A percentile compares a stretch with the other conserved stretches of the same genome.
Evolutionary conservation across 2,888 invertebrate genomes (phyloP).

Genomic region (Pegoplata infirma): DNA sequence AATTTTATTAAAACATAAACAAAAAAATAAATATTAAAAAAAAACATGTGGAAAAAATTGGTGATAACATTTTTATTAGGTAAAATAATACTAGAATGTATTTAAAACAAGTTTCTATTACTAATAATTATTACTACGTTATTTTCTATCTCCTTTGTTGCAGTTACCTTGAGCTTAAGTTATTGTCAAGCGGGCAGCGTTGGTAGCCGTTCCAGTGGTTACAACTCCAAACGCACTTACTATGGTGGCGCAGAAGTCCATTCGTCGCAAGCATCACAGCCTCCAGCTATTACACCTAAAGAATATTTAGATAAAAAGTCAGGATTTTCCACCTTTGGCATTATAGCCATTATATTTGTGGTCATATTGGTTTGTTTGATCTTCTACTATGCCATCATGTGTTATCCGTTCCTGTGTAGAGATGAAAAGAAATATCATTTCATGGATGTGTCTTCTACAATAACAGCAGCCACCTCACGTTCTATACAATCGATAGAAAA

Average conservation of each 20-base stretch:
- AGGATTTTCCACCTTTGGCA: constrained; percentile 83
- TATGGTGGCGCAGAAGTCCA: no score
- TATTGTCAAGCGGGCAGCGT: constrained; percentile 58
- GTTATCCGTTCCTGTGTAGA: constrained; percentile 82
- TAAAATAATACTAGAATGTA: constrained; percentile 2
- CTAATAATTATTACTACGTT: neutral
- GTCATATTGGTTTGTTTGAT: constrained; percentile 75
- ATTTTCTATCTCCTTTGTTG: constrained; percentile 12
- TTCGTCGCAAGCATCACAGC: constrained; percentile 63
- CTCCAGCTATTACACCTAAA: constrained; percentile 71
- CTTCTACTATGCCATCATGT: constrained; percentile 83
- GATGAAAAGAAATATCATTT: constrained; percentile 76
- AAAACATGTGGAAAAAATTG: constrained; percentile 43
- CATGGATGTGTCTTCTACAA: constrained; percentile 77
- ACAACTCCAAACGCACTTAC: constrained; percentile 63
- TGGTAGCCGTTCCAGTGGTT: constrained; percentile 59
- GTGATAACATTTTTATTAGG: constrained; percentile 42
- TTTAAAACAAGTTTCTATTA: neutral
- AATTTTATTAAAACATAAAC: neutral
- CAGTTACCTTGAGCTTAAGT: constrained; percentile 59
- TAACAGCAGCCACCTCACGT: constrained; percentile 76
- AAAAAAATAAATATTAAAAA: neutral
- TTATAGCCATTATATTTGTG: constrained; percentile 78
- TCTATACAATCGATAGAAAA: constrained; percentile 77
- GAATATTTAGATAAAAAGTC: constrained; percentile 74